Base-by-base conservation (phyloP, 2,888 invertebrate genomes). In the Drosophila cyrtoloma region DNA sequence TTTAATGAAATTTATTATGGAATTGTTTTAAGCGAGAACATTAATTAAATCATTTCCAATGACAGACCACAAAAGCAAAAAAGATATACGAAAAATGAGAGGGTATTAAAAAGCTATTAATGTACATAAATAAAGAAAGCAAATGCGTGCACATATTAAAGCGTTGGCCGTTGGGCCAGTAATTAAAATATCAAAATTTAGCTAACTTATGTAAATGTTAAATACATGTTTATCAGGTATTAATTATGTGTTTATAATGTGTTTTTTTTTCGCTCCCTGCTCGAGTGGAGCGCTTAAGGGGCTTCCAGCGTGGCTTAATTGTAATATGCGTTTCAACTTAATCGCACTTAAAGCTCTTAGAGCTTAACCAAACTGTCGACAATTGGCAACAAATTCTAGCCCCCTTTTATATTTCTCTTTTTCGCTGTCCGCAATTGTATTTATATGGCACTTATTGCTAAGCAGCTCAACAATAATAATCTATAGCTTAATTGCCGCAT, bases 1-100 rank as follows among this genome's bases (percentile, higher is more conserved):
- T 88, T 77, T 73, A 72, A 77, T 83, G 63, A 70, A 83, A 84
- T 84, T 88, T 88, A 83, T 84, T 88, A 83, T 81, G 71, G 74
- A 88, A 83, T 88, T 83, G 84, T 80, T 82, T 60, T 71, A 82
- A 77, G 65, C 82, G 75, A 64, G 71, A 51, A 73, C 63, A 74
- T 64, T 77, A 77, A 77, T 77, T 82, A 87, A 87, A 87, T 80
- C 71, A 80, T 75, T 83, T 73, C 58, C 70, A 81, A 56, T 79
- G 65, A 71, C 71, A 81, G 57, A 37, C 57, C 69, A 60, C 51
- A 62, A 60, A 26, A 32, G 0, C 16, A 57, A 59, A 69, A 59
- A 55, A 39, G 16, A 35, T 0, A 35, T 1, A 2, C 35, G 35
- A 35, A 35, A 35, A 5, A 35, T 35, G 35, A 35, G 16, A 35